Evolutionary conservation across 2,888 invertebrate genomes (phyloP).

Genomic region (Cacoxenus indagator): DNA sequence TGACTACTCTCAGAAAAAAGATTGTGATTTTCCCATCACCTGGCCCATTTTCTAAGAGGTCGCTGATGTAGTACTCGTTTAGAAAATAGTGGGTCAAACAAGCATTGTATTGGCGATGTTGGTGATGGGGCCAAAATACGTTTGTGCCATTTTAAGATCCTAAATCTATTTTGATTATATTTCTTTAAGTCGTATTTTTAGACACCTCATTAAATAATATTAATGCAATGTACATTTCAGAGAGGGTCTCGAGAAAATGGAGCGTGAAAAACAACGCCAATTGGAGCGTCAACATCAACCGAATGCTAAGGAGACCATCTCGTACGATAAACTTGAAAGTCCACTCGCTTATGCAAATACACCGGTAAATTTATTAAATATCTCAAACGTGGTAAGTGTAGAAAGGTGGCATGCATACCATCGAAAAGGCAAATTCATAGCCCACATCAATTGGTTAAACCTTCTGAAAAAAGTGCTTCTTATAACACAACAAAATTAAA

Average conservation of each 20-base stretch:
- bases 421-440: slow-evolving; percentile 3
- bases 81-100: no score
- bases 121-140: no score
- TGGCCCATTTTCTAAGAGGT: no score
- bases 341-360: slow-evolving; percentile 49
- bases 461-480: slow-evolving; percentile 19
- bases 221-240: slow-evolving; percentile 50
- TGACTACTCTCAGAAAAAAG: no score
- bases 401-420: neutral
- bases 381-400: slow-evolving; percentile 53
- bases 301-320: slow-evolving; percentile 48
- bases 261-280: slow-evolving; percentile 90
- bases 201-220: neutral
- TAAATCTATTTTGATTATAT: no score
- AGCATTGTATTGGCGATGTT: no score
- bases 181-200: no score
- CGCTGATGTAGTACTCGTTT: no score
- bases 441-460: slow-evolving; percentile 41
- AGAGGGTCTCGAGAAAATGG: slow-evolving; percentile 96
- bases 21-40: no score
- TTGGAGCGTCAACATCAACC: slow-evolving; percentile 77
- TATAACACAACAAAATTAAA: neutral
- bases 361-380: slow-evolving; percentile 58
- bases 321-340: neutral
- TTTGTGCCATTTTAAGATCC: no score